These are phyloP conservation scores for Nasonovia ribisnigri DNA, from an alignment of 2,888 invertebrate genomes.

Conservation along the genomic window DNA sequence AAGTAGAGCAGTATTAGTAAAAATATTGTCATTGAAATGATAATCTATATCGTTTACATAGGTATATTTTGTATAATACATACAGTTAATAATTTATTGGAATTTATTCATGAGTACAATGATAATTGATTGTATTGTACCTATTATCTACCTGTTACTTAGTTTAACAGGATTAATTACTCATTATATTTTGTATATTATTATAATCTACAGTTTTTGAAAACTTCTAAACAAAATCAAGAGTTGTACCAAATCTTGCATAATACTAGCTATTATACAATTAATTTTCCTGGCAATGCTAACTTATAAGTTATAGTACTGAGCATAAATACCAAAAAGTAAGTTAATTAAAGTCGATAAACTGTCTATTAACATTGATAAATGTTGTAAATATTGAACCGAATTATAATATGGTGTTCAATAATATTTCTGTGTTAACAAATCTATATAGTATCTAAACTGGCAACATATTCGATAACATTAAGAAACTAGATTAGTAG, in stretches of 20 bases:
- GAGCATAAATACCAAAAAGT: not conserved
- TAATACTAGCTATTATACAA: not conserved
- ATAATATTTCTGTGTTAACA: not conserved
- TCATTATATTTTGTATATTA: not conserved
- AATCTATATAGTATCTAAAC: not conserved
- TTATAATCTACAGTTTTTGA: not conserved
- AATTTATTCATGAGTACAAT: not conserved
- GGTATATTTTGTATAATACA: not conserved
- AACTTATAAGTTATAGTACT: not conserved
- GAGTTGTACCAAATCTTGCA: not conserved
- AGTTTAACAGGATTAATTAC: not conserved
- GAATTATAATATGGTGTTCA: not conserved
- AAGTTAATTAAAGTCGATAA: not conserved
- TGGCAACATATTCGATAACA: not conserved
- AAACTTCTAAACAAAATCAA: not conserved
- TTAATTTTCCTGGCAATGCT: not conserved
- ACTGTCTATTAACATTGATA: not conserved
- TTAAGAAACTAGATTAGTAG: not conserved
- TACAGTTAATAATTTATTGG: not conserved
- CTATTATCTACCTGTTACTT: not conserved
- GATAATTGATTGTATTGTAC: not conserved
- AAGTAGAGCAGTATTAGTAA: not conserved
- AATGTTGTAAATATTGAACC: not conserved
- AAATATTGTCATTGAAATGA: not conserved
- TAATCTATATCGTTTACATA: not conserved